Evolutionary conservation across 2,113 vertebrate genomes (phyloP).

Genomic region (Podilymbus podiceps): DNA sequence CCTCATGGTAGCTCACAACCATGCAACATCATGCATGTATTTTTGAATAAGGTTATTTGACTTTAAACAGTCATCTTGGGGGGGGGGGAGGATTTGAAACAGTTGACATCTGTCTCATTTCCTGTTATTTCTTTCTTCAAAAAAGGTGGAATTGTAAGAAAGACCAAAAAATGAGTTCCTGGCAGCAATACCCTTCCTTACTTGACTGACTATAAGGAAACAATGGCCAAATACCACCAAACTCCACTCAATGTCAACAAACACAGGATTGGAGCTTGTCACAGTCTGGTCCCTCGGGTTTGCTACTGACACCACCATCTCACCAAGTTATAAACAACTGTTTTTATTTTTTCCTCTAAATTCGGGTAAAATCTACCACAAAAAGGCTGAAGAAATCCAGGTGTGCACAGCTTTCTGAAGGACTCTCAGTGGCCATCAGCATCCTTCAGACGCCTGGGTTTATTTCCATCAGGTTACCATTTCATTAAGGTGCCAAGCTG

Average conservation of each 20-base stretch:
- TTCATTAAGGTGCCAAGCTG: neutral
- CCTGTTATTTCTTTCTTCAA: neutral
- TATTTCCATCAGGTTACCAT: neutral
- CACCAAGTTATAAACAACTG: neutral
- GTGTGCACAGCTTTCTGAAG: neutral
- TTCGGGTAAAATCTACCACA: neutral
- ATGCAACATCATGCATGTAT: rapidly evolving
- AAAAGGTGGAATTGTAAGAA: neutral
- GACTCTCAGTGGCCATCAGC: neutral
- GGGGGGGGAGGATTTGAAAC: neutral
- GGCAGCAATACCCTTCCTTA: neutral
- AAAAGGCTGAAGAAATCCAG: neutral
- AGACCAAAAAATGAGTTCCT: neutral
- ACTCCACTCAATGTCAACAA: neutral
- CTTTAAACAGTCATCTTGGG: neutral
- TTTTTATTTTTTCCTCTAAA: neutral
- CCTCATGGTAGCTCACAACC: neutral
- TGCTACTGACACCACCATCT: neutral
- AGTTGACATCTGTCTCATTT: neutral
- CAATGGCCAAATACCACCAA: neutral
- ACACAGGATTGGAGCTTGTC: neutral
- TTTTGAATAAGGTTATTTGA: neutral
- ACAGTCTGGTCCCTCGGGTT: neutral
- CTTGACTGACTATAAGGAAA: neutral
- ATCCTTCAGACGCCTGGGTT: neutral